phyloP scores from a whole-genome alignment of 2,888 invertebrate genomes.

The Trachelus troglodyta region DNA sequence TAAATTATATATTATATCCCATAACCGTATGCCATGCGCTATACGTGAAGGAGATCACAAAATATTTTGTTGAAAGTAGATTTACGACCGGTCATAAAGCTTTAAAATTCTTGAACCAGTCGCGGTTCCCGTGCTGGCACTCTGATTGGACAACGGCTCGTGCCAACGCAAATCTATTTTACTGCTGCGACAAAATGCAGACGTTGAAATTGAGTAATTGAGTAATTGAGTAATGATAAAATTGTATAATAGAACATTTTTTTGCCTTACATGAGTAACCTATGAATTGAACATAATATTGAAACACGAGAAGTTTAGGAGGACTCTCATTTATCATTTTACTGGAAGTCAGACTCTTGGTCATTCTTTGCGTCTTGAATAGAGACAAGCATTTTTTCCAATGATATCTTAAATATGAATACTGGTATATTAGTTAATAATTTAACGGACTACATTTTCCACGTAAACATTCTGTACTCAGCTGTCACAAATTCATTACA shows the following conservation, averaged over 20 bases:
- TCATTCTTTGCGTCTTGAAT: no score
- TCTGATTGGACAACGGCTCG: not conserved
- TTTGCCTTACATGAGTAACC: not conserved
- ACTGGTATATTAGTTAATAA: no score
- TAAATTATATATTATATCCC: conserved; percentile 19
- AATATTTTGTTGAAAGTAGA: conserved; percentile 1
- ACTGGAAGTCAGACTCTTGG: not conserved
- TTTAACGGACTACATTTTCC: not conserved
- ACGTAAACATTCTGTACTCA: not conserved
- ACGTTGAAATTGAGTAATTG: not conserved
- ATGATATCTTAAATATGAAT: no score
- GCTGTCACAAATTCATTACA: no score
- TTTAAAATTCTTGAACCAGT: not conserved
- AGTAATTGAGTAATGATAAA: not conserved
- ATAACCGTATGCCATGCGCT: not conserved
- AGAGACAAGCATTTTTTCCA: no score
- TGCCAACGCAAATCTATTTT: not conserved
- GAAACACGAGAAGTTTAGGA: not conserved
- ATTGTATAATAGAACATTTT: not conserved
- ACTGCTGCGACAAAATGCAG: not conserved
- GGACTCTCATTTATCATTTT: not conserved
- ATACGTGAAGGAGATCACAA: conserved; percentile 4
- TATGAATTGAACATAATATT: not conserved
- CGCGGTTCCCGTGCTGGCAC: not conserved
- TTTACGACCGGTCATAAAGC: conserved; percentile 1